A percentile compares a stretch with the other conserved stretches of the same genome.
These are phyloP conservation scores for Pholis gunnellus DNA, from an alignment of 2,113 vertebrate genomes.

Conservation along the genomic window DNA sequence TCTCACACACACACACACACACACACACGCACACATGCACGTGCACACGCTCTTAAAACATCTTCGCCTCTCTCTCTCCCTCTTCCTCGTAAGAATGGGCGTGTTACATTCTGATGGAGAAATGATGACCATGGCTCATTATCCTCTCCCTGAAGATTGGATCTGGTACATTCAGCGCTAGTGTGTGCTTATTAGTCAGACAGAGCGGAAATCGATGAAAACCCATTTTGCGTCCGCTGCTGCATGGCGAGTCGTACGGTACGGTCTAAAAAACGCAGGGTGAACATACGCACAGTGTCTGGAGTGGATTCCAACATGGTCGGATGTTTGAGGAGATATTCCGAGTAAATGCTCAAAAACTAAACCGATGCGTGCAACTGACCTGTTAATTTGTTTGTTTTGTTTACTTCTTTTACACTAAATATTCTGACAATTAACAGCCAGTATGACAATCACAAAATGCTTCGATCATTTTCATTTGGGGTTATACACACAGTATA, in stretches of 20 bases:
- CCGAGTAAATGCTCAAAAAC: constrained; percentile 30
- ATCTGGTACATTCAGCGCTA: constrained; percentile 80
- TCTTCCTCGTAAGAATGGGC: constrained; percentile 39
- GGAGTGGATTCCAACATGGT: constrained; percentile 8
- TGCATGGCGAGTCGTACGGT: constrained; percentile 1
- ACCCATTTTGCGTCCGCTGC: constrained; percentile 32
- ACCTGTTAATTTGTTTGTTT: constrained; percentile 11
- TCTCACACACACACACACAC: constrained; percentile 6
- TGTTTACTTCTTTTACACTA: constrained; percentile 29
- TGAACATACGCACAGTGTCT: constrained; percentile 25
- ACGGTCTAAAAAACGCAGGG: constrained; percentile 18
- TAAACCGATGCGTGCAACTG: constrained; percentile 29
- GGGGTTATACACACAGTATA: constrained; percentile 57
- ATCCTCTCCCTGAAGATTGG: constrained; percentile 82
- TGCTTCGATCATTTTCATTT: constrained; percentile 63
- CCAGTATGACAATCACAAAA: constrained; percentile 73
- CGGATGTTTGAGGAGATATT: constrained; percentile 32
- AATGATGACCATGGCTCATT: constrained; percentile 80
- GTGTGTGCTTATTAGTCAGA: constrained; percentile 67
- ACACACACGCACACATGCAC: constrained; percentile 62
- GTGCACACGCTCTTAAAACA: constrained; percentile 54
- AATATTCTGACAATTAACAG: constrained; percentile 59
- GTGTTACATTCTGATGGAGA: constrained; percentile 77
- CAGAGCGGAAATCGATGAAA: constrained; percentile 42
- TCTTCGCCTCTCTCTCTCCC: neutral